A percentile compares a stretch with the other conserved stretches of the same genome.
Conservation (phyloP, 2,113 vertebrate genomes). For the Anolis sagrei region DNA sequence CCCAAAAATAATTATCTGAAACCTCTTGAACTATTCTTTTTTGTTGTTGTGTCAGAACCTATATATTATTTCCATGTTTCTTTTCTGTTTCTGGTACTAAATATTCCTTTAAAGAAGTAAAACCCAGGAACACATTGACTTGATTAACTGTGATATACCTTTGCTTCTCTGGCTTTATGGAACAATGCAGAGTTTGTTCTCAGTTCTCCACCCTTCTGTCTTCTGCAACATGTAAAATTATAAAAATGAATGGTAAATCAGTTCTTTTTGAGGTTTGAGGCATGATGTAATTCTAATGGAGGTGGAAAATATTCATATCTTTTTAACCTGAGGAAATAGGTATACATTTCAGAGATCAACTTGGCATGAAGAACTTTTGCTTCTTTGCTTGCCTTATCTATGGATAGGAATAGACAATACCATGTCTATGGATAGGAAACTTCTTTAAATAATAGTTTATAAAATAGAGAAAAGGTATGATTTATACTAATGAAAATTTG, state of each 20-base stretch:
- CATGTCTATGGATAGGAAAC: not conserved
- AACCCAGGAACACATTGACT: too few relatives aligned
- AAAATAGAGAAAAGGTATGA: not conserved
- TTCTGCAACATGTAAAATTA: not conserved
- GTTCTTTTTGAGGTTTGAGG: not conserved
- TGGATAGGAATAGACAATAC: not conserved
- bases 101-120: too few relatives aligned
- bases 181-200: not conserved
- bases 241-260: not conserved
- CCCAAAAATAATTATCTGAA: too few relatives aligned
- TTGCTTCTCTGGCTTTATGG: not conserved
- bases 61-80: too few relatives aligned
- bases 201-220: not conserved
- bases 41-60: too few relatives aligned
- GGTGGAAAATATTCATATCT: not conserved
- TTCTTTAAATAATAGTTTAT: not conserved
- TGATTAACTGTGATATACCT: not conserved
- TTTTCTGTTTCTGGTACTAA: too few relatives aligned
- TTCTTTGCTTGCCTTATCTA: not conserved
- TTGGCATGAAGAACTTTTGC: not conserved
- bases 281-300: not conserved
- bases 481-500: not conserved
- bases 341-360: not conserved
- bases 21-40: too few relatives aligned
- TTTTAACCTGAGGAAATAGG: not conserved